Evolutionary conservation across 2,888 invertebrate genomes (phyloP), one percentile per base, ranked within the genome.

Genomic region (Pseudococcus jackbeardsleyi): DNA sequence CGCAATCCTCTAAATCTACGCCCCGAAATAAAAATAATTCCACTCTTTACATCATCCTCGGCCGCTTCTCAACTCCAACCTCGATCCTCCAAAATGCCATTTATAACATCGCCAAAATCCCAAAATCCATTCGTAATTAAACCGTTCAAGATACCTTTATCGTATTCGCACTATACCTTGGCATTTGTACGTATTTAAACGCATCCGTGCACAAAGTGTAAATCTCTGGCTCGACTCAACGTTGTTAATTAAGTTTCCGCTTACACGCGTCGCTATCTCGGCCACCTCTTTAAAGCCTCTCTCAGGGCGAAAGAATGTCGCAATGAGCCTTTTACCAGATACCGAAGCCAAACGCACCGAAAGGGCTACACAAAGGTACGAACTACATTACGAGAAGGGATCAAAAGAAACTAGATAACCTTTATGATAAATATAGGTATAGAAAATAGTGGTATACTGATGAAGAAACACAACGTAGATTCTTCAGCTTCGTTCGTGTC

Each of bases 341-440:
- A 54, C 19, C 59, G 19, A 59, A 19, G 59, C 7, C 4, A 59
- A 54, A 17, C 54, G 19, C 19, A 19, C 19, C 59, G 9, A 59
- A 59, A 59, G 59, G 59, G 19, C 59, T 59, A 59, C 19, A 59
- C 19, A 19, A 6, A 59, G 59, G 19, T 59, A 19, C 3, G 4
- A 59, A 19, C 19, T 59, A 59, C 9, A 59, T 59, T 59, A 59
- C 33, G 33, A 72, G 68, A 12, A 72, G 68, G 68, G 26, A 72
- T 72, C 68, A 72, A 72, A 72, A 72, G 68, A 72, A 72, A 72
- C 68, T 72, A 72, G 68, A 72, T 72, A 72, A 72, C 26, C 68
- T 7, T 46, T 50, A 50, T 15, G 5, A 17, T 50, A 50, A 5
- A 12, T 33, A 46, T 46, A 12, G 46, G 46, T 46, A 46, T 46